phyloP scores from a whole-genome alignment of 2,113 vertebrate species.

The Condylura cristata region DNA sequence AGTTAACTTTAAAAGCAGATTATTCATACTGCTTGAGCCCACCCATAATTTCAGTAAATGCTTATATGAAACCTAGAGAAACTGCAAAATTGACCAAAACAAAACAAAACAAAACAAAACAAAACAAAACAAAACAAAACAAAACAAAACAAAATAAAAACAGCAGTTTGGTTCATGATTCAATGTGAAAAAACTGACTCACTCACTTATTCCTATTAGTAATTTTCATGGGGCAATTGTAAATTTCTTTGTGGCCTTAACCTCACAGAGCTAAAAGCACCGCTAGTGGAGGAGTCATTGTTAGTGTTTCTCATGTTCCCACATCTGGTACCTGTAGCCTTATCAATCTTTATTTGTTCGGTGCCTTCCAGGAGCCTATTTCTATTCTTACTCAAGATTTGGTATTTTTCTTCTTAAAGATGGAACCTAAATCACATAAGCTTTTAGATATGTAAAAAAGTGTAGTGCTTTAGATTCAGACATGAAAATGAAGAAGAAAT shows the following conservation, averaged over 20 bases:
- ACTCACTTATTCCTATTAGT: neutral
- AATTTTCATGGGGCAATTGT: neutral
- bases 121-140: too few species aligned
- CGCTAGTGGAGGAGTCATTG: accelerated
- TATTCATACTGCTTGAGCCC: neutral
- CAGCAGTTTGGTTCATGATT: neutral
- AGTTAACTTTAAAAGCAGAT: neutral
- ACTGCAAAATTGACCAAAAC: neutral
- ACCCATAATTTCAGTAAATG: neutral
- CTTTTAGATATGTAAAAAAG: neutral
- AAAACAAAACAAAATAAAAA: too few species aligned
- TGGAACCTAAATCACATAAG: neutral
- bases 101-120: neutral
- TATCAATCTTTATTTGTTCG: neutral
- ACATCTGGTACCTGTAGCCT: neutral
- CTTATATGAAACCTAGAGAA: neutral
- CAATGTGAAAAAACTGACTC: neutral
- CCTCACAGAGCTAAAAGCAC: neutral
- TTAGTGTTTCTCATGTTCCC: neutral
- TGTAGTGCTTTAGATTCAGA: neutral
- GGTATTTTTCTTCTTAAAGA: neutral
- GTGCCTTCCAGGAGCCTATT: neutral
- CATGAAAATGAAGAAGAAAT: neutral
- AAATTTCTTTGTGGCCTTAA: neutral
- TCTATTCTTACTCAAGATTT: neutral